Evolutionary conservation across 2,888 invertebrate genomes (phyloP).

Genomic region (Macrophya annulata): DNA sequence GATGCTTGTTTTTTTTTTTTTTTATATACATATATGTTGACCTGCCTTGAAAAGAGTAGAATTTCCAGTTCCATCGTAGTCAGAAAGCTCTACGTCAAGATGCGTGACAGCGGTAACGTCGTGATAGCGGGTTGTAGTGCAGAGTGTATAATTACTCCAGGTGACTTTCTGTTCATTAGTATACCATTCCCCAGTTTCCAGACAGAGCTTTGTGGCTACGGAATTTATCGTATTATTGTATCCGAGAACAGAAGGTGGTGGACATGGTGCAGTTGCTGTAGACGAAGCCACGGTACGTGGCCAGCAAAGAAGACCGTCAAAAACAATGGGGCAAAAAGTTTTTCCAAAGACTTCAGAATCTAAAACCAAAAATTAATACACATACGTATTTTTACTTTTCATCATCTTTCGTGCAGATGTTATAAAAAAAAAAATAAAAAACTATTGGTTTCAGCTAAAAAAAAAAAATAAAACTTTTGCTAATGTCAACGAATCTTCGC

Average conservation of each 20-base stretch:
- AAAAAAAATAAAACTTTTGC: too few species aligned
- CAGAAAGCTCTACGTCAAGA: conserved; percentile 62
- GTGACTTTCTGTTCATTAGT: conserved; percentile 72
- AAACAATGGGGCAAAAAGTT: conserved; percentile 78
- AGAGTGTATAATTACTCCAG: conserved; percentile 81
- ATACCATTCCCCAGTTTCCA: conserved; percentile 80
- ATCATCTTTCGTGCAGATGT: too few species aligned
- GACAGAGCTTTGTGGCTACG: conserved; percentile 80
- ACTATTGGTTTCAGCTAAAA: too few species aligned
- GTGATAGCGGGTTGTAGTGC: conserved; percentile 68
- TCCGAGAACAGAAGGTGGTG: conserved; percentile 67
- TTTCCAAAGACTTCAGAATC: background rate
- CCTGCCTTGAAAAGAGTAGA: conserved; percentile 68
- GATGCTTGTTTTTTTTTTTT: conserved; percentile 4
- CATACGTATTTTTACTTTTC: background rate
- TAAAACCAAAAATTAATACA: background rate
- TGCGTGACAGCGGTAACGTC: conserved; percentile 71
- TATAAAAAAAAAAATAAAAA: too few species aligned
- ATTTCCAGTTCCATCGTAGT: conserved; percentile 66
- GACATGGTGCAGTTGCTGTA: conserved; percentile 79
- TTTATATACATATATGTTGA: background rate
- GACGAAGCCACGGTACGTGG: conserved; percentile 78
- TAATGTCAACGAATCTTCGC: too few species aligned
- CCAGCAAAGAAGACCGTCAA: conserved; percentile 83
- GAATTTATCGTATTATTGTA: conserved; percentile 59